A percentile compares a stretch with the other conserved stretches of the same genome.
phyloP scores from a whole-genome alignment of 1,140 invertebrate genomes.

The Pseudobourletiella spinata region DNA sequence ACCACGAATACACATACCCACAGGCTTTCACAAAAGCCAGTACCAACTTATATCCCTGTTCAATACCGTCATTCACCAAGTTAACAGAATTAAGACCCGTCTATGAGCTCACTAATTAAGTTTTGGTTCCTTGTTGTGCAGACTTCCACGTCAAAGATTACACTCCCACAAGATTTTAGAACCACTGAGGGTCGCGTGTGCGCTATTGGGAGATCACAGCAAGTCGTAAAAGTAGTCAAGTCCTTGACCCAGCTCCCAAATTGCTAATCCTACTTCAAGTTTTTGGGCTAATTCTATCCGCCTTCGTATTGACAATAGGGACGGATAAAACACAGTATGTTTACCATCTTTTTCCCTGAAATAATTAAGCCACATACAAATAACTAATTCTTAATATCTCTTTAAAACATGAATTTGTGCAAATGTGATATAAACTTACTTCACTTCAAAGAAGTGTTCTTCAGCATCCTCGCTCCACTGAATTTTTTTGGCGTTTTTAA shows the following conservation, averaged over 20 bases:
- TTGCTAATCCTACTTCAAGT: conserved; percentile 71
- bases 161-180: too few species aligned
- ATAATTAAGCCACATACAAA: conserved; percentile 38
- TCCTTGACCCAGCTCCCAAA: conserved; percentile 94
- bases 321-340: conserved; percentile 79
- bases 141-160: too few species aligned
- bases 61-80: too few species aligned
- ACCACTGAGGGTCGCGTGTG: too few species aligned
- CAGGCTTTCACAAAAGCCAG: too few species aligned
- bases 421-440: conserved; percentile 60
- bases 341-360: conserved; percentile 53
- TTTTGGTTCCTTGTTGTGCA: too few species aligned
- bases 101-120: too few species aligned
- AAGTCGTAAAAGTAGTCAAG: conserved; percentile 92
- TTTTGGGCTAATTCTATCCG: conserved; percentile 69
- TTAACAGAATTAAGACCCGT: too few species aligned
- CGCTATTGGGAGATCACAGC: conserved; percentile 61
- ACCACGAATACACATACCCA: too few species aligned
- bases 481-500: conserved; percentile 54
- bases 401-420: too few species aligned
- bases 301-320: conserved; percentile 69
- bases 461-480: conserved; percentile 64
- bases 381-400: conserved; percentile 1
- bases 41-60: too few species aligned
- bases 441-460: conserved; percentile 79